Evolutionary conservation across 1,140 invertebrate species (phyloP).

Genomic region (Ips nitidus): DNA sequence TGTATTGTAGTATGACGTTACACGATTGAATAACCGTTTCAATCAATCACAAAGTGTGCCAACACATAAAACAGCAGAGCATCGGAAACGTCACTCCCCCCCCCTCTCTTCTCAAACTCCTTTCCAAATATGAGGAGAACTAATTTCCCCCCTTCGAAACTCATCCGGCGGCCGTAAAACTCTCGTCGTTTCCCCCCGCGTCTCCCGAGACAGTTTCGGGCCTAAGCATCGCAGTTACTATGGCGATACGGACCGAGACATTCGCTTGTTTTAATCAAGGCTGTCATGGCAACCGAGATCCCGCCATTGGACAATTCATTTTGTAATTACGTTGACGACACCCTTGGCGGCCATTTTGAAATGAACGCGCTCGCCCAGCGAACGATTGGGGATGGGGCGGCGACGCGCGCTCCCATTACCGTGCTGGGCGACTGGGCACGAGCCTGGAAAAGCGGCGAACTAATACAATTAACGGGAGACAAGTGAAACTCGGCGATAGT

Average conservation of each 20-base stretch:
- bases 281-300: slow-evolving; percentile 55
- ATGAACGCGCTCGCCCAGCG: slow-evolving; percentile 49
- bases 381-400: slow-evolving; percentile 36
- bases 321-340: slow-evolving; percentile 56
- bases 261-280: slow-evolving; percentile 55
- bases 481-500: slow-evolving; percentile 55
- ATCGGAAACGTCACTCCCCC: too few species aligned
- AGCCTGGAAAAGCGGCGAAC: slow-evolving; percentile 48
- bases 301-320: slow-evolving; percentile 56
- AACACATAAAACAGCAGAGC: too few species aligned
- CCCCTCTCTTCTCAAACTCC: too few species aligned
- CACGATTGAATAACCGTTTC: too few species aligned
- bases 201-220: slow-evolving; percentile 47
- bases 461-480: slow-evolving; percentile 55
- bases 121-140: neutral
- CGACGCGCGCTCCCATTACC: slow-evolving; percentile 35
- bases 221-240: slow-evolving; percentile 45
- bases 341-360: slow-evolving; percentile 55
- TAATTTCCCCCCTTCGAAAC: slow-evolving; percentile 15
- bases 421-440: slow-evolving; percentile 44
- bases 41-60: too few species aligned
- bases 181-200: slow-evolving; percentile 5
- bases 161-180: too few species aligned
- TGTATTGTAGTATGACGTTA: too few species aligned
- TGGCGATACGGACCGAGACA: slow-evolving; percentile 50